These are phyloP conservation scores for Syngnathus typhle DNA, from an alignment of 2,113 vertebrate species.

Conservation along the genomic window DNA sequence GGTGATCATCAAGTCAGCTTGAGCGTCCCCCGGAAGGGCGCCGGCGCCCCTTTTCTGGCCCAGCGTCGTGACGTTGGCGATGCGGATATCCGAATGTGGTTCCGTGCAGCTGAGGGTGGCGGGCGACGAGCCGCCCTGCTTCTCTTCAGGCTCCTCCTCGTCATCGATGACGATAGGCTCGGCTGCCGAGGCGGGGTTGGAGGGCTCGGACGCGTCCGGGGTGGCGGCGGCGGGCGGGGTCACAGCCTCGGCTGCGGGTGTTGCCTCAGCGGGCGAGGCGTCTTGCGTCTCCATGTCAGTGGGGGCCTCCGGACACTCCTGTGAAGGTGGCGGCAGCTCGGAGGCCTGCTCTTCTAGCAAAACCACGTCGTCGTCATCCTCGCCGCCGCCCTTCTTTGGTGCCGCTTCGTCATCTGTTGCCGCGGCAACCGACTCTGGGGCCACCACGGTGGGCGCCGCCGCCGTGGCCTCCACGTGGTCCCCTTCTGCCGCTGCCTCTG, in stretches of 20 bases:
- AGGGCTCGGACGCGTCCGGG: conserved; percentile 29
- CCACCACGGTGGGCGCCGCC: conserved; percentile 43
- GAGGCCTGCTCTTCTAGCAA: conserved; percentile 81
- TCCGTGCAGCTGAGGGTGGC: conserved; percentile 85
- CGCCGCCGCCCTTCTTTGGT: conserved; percentile 37
- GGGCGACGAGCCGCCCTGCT: conserved; percentile 53
- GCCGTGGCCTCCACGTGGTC: conserved; percentile 76
- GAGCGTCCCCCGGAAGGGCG: conserved; percentile 55
- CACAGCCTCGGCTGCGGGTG: neutral
- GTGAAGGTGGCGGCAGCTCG: conserved; percentile 39
- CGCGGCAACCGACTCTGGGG: conserved; percentile 59
- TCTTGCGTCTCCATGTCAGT: conserved; percentile 16
- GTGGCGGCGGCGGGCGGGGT: neutral
- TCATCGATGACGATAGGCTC: conserved; percentile 98
- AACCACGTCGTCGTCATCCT: conserved; percentile 85
- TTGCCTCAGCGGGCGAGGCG: conserved; percentile 16
- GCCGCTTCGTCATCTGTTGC: conserved; percentile 45
- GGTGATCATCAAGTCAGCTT: conserved; percentile 96
- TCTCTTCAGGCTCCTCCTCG: conserved; percentile 85
- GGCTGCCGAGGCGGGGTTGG: conserved; percentile 67
- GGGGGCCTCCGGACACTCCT: conserved; percentile 42
- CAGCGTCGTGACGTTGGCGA: conserved; percentile 94
- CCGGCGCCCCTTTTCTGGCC: conserved; percentile 58
- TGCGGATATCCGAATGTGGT: conserved; percentile 93
- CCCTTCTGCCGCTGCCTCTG: conserved; percentile 56